Conservation (phyloP, 1,140 invertebrate genomes). For the Trichogramma pretiosum region DNA sequence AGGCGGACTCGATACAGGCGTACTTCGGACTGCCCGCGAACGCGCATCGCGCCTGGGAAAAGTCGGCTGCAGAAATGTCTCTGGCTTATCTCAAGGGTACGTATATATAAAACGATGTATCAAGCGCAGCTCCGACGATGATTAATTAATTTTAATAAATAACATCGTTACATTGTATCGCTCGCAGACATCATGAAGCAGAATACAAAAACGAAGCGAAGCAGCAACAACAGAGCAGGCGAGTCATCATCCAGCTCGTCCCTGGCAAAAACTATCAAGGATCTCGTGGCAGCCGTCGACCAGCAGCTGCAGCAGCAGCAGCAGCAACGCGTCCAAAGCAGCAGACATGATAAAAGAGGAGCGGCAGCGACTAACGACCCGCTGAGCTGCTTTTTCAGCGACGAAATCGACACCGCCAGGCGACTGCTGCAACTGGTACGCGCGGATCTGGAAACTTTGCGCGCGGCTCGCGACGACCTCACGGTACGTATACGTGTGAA, state of each 20-base stretch:
- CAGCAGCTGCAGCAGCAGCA: too few relatives aligned
- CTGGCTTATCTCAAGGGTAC: slow-evolving; percentile 58
- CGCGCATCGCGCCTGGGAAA: slow-evolving; percentile 69
- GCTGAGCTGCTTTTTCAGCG: slow-evolving; percentile 31
- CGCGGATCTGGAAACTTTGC: slow-evolving; percentile 29
- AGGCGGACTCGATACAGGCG: slow-evolving; percentile 55
- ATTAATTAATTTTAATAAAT: too few relatives aligned
- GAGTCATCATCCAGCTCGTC: neutral
- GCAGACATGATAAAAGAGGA: slow-evolving; percentile 51
- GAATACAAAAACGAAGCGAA: neutral
- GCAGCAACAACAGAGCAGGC: neutral
- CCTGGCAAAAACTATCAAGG: slow-evolving; percentile 20
- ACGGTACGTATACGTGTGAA: slow-evolving; percentile 26
- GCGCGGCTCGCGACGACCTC: slow-evolving; percentile 16
- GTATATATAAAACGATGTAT: too few relatives aligned
- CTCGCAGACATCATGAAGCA: slow-evolving; percentile 5
- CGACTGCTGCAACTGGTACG: slow-evolving; percentile 47
- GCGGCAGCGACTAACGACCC: too few relatives aligned
- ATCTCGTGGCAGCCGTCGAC: slow-evolving; percentile 30
- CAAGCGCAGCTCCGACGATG: too few relatives aligned
- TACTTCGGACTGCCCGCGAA: slow-evolving; percentile 76
- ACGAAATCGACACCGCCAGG: slow-evolving; percentile 27
- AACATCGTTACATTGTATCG: neutral
- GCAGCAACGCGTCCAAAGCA: too few relatives aligned
- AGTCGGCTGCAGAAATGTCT: slow-evolving; percentile 54